Percentiles rank a stretch among this genome's conserved stretches.
Evolutionary conservation across 2,888 invertebrate species (phyloP).

Genomic region (Beris chalybata): DNA sequence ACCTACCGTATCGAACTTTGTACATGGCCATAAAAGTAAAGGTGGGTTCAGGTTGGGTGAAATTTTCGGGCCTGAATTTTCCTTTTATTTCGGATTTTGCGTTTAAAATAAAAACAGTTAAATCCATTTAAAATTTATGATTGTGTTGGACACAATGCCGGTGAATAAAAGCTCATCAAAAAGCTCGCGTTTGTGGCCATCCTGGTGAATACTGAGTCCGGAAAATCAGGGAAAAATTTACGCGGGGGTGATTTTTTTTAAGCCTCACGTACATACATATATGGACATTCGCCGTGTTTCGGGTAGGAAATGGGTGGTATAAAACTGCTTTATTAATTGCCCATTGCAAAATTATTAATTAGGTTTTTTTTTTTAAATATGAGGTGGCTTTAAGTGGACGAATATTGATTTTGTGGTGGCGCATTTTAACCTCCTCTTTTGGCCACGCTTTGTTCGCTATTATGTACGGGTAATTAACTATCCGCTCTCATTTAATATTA

Average conservation of each 20-base stretch:
- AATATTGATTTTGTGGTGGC: slow-evolving; percentile 57
- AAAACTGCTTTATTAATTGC: slow-evolving; percentile 59
- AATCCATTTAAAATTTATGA: slow-evolving; percentile 36
- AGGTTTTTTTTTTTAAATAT: slow-evolving; percentile 53
- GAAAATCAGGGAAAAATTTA: background rate
- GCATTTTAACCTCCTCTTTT: slow-evolving; percentile 24
- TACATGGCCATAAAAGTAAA: too few relatives aligned
- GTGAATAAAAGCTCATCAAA: slow-evolving; percentile 33
- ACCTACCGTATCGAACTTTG: background rate
- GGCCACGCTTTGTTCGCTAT: slow-evolving; percentile 26
- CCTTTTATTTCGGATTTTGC: slow-evolving; percentile 8
- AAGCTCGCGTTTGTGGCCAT: slow-evolving; percentile 1
- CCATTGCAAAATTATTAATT: slow-evolving; percentile 58
- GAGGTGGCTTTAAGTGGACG: slow-evolving; percentile 56
- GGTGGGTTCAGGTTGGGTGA: too few relatives aligned
- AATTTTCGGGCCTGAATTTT: slow-evolving; percentile 19
- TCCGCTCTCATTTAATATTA: slow-evolving; percentile 29
- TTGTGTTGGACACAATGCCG: slow-evolving; percentile 24
- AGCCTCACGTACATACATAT: background rate
- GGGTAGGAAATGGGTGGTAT: slow-evolving; percentile 41
- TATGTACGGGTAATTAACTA: slow-evolving; percentile 29
- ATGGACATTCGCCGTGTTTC: too few relatives aligned
- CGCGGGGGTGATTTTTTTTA: background rate
- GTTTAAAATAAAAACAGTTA: slow-evolving; percentile 27
- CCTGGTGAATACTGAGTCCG: background rate